Base-by-base conservation (phyloP, 2,888 invertebrate genomes). In the Marronus borbonicus region DNA sequence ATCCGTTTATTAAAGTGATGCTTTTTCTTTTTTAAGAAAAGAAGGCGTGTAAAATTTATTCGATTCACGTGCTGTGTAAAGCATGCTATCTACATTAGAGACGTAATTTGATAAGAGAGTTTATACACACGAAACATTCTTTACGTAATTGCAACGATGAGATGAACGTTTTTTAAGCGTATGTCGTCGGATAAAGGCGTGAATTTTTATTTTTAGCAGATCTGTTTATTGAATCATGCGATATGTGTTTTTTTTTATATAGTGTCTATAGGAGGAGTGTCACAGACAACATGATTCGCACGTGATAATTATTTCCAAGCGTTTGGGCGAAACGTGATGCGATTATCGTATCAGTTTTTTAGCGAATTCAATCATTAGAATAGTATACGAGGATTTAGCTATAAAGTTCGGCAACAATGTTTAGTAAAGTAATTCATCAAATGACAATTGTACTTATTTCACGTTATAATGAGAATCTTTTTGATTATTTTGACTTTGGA, bases 261-360 rank as follows among this genome's bases (percentile, higher is more conserved):
- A 44, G 8, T 8, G 36, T 66, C 39, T 65, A 65, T 62, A 31
- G 64, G 64, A 64, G 64, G 64, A 66, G 66, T 66, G 66, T 66
- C 66, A 66, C 39, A 66, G 2, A 10, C 12, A 24, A 17, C 39
- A n/a, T 44, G 44, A 44, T 17, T 14, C 20, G 20, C 44, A 44
- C 66, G 66, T 49, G 66, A 17, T 66, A 66, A n/a, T 66, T 17
- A 5, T 7, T 44, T 1, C 5, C 8, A 17, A 66, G 20, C 66
- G 66, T 39, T 28, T 39, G 66, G n/a, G 7, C 66, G 44, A 28
- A 36, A 66, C 66, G 66, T 66, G 66, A 66, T 44, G 44, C 17
- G 66, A 65, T 66, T 66, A 36, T 44, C 39, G 66, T 66, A 44
- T 44, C 24, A 60, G 5, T 24, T 8, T 60, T 60, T 28, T 10